phyloP scores from a whole-genome alignment of 2,797 vertebrate genomes.

The Lateolabrax maculatus region DNA sequence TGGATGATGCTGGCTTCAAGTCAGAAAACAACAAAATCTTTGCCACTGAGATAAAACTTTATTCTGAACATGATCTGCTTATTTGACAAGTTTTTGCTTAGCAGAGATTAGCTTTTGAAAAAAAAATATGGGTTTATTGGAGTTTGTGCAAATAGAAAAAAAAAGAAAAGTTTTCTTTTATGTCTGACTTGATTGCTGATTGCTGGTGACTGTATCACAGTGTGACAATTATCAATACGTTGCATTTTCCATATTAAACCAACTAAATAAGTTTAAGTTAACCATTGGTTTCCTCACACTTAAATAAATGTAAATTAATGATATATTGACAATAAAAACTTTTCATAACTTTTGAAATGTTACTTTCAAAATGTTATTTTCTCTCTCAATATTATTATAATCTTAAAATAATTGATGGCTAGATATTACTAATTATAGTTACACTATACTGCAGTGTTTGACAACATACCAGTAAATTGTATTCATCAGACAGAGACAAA shows the following conservation, averaged over 20 bases:
- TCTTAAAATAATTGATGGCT: neutral
- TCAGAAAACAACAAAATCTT: conserved; percentile 30
- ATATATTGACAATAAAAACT: neutral
- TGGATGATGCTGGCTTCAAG: conserved; percentile 6
- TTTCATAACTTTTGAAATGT: conserved; percentile 12
- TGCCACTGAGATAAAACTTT: conserved; percentile 6
- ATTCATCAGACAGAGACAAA: conserved; percentile 31
- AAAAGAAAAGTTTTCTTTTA: neutral
- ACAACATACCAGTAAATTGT: conserved; percentile 24
- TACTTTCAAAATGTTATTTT: no score
- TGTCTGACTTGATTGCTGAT: neutral
- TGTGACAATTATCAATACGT: neutral
- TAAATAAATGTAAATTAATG: neutral
- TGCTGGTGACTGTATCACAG: no score
- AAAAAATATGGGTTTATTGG: neutral
- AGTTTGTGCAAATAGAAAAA: neutral
- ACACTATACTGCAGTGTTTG: conserved; percentile 33
- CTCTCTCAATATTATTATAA: neutral
- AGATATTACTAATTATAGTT: neutral
- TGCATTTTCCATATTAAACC: neutral
- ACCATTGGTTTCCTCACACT: conserved; percentile 1
- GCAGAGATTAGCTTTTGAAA: neutral
- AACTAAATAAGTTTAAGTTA: neutral
- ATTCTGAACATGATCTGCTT: neutral
- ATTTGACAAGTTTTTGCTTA: conserved; percentile 8